Evolutionary conservation across 2,888 invertebrate species (phyloP), one percentile per base, ranked within the genome.

Genomic region (Tribolium freemani): DNA sequence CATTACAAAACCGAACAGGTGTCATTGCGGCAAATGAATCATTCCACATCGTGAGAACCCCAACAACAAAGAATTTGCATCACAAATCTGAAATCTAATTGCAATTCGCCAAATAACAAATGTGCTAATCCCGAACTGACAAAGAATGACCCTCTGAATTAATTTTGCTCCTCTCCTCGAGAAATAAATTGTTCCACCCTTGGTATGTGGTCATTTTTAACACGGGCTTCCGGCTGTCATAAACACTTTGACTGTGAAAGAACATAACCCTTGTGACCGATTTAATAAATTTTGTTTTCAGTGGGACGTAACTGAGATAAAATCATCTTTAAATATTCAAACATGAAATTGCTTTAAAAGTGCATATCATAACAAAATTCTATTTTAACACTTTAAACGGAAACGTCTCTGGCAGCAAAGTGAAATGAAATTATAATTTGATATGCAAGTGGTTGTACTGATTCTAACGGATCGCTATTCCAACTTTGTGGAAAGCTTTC

Each of bases 121-220:
- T 38, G 38, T 38, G 38, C 38, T 38, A 38, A 38, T 38, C 38
- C 38, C 9, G 26, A 26, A 26, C 26, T 26, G 38, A 38, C 38
- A 38, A 38, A 38, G 38, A 38, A 38, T 38, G 38, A 38, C 38
- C 38, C 38, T 38, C 38, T 38, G 38, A 58, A 58, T 58, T 58
- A 16, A 58, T 58, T 58, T 58, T 45, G 20, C 44, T 58, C 44
- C 58, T 58, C 13, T 44, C 16, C 20, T 44, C 8, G 54, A 58
- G 58, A 58, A 20, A 58, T 58, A 58, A 58, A 58, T 58, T 58
- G 58, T 58, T 45, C 44, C 45, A 56, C 58, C 58, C 58, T 58
- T 58, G 58, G 58, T 58, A 45, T 58, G 38, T 58, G 58, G 58
- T 44, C 58, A 58, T 58, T 58, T 58, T 58, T 58, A 58, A 58